Evolutionary conservation across 2,888 invertebrate genomes (phyloP), one percentile per base, ranked within the genome.

Genomic region (Emmelina monodactyla): DNA sequence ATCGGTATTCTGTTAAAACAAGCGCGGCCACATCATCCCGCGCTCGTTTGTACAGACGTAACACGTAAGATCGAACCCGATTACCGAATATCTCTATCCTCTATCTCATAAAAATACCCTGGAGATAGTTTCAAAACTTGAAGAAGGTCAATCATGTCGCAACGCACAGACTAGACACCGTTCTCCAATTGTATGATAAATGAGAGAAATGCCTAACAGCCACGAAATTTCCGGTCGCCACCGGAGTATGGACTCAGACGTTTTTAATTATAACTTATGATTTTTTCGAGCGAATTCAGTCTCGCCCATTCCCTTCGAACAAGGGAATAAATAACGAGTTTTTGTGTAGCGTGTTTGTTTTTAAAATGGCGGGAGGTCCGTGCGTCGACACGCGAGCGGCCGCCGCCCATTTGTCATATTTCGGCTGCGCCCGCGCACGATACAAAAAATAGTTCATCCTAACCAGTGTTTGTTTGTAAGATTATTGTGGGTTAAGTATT

Each of bases 341-440:
- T 76, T 75, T 76, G 64, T 73, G 70, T 55, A 61, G 64, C 69
- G 60, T 79, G 75, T 79, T 78, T 79, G 79, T 79, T 79, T 79
- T 76, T 69, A 75, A 78, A 79, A 78, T 79, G 79, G 79, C 79
- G 78, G 79, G 79, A 79, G 78, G 78, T 78, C 78, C 60, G 66
- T 61, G 69, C 69, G 76, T 72, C 76, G 76, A 79, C 79, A 78
- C 79, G 76, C 78, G 75, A 76, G 71, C 53, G 58, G 37, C 52
- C 64, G 57, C 61, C n/a, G 62, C 68, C 75, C 79, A 78, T 78
- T 78, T 76, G 76, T 79, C 79, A 79, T 78, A 76, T 71, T 76
- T 71, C 61, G 58, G 63, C 66, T 70, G 68, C 55, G 57, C 4
- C 25, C 4, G 6, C 25, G 25, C 25, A n/a, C n/a, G n/a, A n/a